These are phyloP conservation scores for Dipodomys merriami DNA, from an alignment of 2,113 vertebrate species.

Conservation along the genomic window DNA sequence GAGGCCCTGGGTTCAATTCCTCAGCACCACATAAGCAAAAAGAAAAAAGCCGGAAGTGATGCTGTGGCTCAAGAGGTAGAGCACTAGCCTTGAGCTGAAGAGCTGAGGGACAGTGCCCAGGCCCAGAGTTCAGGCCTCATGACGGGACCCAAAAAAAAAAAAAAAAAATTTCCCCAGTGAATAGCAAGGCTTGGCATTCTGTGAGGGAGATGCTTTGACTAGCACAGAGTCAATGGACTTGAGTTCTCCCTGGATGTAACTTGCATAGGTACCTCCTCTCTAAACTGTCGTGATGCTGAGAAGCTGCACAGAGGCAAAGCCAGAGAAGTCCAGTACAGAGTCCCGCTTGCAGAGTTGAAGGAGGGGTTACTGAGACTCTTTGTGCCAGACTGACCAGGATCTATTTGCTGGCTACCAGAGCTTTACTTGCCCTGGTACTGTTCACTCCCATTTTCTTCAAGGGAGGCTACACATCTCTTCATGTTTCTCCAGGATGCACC, in stretches of 20 bases:
- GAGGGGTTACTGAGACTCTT: rapidly evolving
- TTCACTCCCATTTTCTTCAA: background rate
- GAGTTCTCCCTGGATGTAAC: background rate
- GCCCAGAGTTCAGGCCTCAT: no score
- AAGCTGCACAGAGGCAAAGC: background rate
- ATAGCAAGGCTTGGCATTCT: background rate
- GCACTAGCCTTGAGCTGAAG: no score
- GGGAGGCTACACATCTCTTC: background rate
- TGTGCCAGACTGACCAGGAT: background rate
- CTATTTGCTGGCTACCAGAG: background rate
- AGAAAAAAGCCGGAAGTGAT: no score
- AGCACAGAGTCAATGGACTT: background rate
- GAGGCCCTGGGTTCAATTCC: no score
- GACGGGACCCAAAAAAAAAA: no score
- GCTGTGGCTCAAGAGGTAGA: no score
- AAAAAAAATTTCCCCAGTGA: background rate
- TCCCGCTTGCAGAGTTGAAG: no score
- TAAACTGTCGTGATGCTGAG: background rate
- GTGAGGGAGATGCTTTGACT: background rate
- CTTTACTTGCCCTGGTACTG: background rate
- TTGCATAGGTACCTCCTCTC: background rate
- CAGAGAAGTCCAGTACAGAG: rapidly evolving
- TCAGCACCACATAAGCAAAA: no score
- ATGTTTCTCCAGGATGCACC: background rate
- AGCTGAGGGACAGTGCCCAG: no score